phyloP scores from a whole-genome alignment of 2,888 invertebrate species.

The Hirudinaria manillensis region DNA sequence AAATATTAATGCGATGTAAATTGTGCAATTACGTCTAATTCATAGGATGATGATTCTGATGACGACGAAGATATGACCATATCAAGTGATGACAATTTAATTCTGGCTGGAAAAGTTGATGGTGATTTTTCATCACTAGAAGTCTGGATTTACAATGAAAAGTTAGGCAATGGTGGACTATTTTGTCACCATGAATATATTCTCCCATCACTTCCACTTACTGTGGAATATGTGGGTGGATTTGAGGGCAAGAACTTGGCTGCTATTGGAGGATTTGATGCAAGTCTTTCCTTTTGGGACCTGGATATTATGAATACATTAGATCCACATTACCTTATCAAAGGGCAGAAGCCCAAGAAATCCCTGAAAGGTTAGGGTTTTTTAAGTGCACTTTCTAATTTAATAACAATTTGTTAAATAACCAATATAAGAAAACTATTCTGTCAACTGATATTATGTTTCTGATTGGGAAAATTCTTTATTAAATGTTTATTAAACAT shows the following conservation, averaged over 20 bases:
- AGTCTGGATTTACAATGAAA: slow-evolving; percentile 86
- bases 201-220: slow-evolving; percentile 80
- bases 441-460: not conserved
- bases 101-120: slow-evolving; percentile 78
- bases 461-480: not conserved
- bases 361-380: slow-evolving; percentile 46
- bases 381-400: too few relatives aligned
- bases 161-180: slow-evolving; percentile 69
- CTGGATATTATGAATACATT: slow-evolving; percentile 83
- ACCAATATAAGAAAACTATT: not conserved
- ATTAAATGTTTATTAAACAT: not conserved
- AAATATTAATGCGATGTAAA: not conserved
- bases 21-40: not conserved
- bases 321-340: slow-evolving; percentile 75
- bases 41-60: not conserved
- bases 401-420: not conserved
- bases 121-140: slow-evolving; percentile 80
- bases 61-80: slow-evolving; percentile 20
- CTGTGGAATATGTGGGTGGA: slow-evolving; percentile 84
- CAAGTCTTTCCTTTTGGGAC: slow-evolving; percentile 93
- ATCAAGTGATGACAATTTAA: slow-evolving; percentile 69
- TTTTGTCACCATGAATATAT: slow-evolving; percentile 91
- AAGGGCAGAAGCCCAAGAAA: slow-evolving; percentile 66
- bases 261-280: slow-evolving; percentile 86
- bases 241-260: slow-evolving; percentile 80